phyloP scores from a whole-genome alignment of 2,113 vertebrate species.

The Eretmochelys imbricata region DNA sequence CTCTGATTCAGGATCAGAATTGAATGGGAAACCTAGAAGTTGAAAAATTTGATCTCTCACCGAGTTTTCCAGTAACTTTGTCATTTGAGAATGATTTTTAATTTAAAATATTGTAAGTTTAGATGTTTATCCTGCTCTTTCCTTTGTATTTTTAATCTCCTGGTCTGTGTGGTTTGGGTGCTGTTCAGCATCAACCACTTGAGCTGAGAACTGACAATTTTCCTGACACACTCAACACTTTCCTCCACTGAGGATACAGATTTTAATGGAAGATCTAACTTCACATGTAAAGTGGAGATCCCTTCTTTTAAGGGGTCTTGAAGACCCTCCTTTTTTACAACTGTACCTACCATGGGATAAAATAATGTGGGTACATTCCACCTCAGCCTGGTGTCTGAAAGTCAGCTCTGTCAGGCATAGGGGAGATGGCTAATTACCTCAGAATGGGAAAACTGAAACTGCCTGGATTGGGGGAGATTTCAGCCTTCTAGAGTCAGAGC shows the following conservation, averaged over 20 bases:
- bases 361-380: neutral
- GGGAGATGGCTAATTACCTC: neutral
- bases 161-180: neutral
- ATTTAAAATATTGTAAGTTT: neutral
- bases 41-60: neutral
- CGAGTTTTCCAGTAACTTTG: slow-evolving; percentile 6
- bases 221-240: neutral
- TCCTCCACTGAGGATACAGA: neutral
- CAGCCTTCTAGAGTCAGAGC: neutral
- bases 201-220: neutral
- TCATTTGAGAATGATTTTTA: neutral
- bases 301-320: neutral
- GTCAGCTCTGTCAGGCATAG: neutral
- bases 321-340: accelerated
- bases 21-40: neutral
- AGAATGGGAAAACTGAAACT: slow-evolving; percentile 11
- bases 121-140: neutral
- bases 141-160: neutral
- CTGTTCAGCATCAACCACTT: neutral
- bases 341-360: neutral
- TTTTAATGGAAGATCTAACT: neutral
- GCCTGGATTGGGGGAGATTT: neutral
- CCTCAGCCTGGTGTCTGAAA: neutral
- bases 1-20: no score
- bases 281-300: neutral